Evolutionary conservation across 2,113 vertebrate genomes (phyloP), one percentile per base, ranked within the genome.

Genomic region (Chinchilla lanigera): DNA sequence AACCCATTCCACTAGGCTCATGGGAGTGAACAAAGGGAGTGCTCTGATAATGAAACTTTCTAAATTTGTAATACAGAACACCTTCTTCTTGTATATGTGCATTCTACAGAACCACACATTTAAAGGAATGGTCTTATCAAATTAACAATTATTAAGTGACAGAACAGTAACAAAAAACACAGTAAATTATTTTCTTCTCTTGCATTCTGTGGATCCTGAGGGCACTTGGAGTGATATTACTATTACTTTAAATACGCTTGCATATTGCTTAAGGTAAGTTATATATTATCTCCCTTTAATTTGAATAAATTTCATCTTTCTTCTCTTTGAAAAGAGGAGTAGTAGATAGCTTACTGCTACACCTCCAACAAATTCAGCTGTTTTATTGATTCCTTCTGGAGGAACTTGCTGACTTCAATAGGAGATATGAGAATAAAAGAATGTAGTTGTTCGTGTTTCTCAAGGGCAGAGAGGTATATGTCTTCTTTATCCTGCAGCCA

Each of bases 351-450:
- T 85, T 38, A 44, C 26, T 97, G 26, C 24, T 84, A n/a, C 91
- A n/a, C 5, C 3, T 83, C 92, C 75, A 60, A 87, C 81, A 69
- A 38, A 60, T 86, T 69, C 26, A 95, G 17, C 61, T 88, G 54
- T 83, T 71, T 82, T 94, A 96, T 88, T 86, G 84, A 97, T 97
- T 95, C 35, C 63, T 92, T 52, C 85, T 85, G 71, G 90, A 97
- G 47, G 84, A 98, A 96, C n/a, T 95, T 77, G 58, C 85, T 90
- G 85, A 95, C 75, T 95, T 95, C 97, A 94, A 85, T 90, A 94
- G 75, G 71, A 95, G 81, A 90, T 90, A 92, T 10, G 89, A 94
- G 92, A 87, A 84, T 90, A 82, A 97, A 97, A 13, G 90, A 98
- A 96, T 71, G 88, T 63, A 28, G 44, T 47, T 94, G 80, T 94